Percentiles rank a stretch among this genome's conserved stretches.
Conservation (phyloP, 2,797 vertebrate genomes). For the Chiropotes sagulatus region DNA sequence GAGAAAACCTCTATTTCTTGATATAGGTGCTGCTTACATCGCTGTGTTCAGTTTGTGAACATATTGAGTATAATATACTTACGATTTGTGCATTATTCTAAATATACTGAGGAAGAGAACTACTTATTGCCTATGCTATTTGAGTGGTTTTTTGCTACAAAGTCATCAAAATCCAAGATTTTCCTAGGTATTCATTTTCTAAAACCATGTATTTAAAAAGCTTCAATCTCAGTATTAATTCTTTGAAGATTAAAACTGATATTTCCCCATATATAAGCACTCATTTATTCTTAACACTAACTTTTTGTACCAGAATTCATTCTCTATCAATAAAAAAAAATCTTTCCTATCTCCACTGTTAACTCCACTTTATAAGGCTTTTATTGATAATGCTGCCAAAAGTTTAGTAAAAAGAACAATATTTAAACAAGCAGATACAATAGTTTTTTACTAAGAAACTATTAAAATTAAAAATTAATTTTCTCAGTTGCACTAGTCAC, state of each 20-base stretch:
- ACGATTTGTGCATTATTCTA: not conserved
- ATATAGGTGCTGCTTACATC: not conserved
- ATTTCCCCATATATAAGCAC: not conserved
- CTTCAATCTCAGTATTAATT: not conserved
- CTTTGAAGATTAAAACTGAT: not conserved
- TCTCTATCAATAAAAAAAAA: not conserved
- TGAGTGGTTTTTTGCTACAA: not conserved
- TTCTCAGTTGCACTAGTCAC: not conserved
- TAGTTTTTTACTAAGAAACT: not conserved
- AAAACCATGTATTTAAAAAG: not conserved
- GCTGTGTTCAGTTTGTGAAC: not conserved
- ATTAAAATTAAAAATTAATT: not conserved
- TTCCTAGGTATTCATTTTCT: not conserved
- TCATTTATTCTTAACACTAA: not conserved
- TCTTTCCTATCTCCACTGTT: not conserved
- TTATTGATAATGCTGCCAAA: not conserved
- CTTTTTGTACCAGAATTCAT: not conserved
- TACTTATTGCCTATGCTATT: not conserved
- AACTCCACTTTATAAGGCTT: not conserved
- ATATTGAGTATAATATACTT: not conserved
- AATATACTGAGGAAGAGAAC: not conserved
- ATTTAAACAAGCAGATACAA: not conserved
- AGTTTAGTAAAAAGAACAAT: not conserved
- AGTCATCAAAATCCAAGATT: not conserved
- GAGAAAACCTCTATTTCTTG: not conserved